phyloP scores from a whole-genome alignment of 2,113 vertebrate genomes.

The Eleginops maclovinus region DNA sequence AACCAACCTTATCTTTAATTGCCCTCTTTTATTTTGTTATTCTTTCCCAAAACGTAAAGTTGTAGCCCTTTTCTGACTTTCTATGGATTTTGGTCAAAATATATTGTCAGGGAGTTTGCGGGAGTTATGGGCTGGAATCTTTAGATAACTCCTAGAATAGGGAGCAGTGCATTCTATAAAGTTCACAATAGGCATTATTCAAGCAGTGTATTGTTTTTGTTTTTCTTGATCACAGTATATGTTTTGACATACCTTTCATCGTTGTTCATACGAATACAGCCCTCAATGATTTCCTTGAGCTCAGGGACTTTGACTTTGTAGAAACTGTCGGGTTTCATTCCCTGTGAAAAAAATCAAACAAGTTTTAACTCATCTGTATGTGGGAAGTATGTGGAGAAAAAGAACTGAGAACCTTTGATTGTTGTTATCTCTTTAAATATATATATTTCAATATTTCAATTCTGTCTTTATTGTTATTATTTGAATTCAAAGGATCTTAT shows the following conservation, averaged over 20 bases:
- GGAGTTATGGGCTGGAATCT: background rate
- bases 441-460: too few species aligned
- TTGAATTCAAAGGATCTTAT: too few species aligned
- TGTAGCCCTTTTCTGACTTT: background rate
- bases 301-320: constrained; percentile 97
- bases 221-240: background rate
- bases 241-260: constrained; percentile 88
- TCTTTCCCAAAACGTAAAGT: background rate
- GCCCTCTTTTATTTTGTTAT: too few species aligned
- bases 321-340: constrained; percentile 97
- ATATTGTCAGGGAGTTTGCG: too few species aligned
- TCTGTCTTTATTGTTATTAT: too few species aligned
- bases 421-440: too few species aligned
- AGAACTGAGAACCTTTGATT: too few species aligned
- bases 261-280: constrained; percentile 96
- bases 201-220: background rate
- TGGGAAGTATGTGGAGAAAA: too few species aligned
- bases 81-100: too few species aligned
- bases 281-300: constrained; percentile 98
- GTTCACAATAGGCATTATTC: background rate
- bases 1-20: background rate
- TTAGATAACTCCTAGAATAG: background rate
- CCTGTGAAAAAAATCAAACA: constrained; percentile 79
- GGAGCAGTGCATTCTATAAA: background rate
- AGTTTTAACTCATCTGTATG: background rate